A percentile compares a stretch with the other conserved stretches of the same genome.
Conservation (phyloP, 2,797 vertebrate genomes). For the Sternarchorhynchus goeldii region DNA sequence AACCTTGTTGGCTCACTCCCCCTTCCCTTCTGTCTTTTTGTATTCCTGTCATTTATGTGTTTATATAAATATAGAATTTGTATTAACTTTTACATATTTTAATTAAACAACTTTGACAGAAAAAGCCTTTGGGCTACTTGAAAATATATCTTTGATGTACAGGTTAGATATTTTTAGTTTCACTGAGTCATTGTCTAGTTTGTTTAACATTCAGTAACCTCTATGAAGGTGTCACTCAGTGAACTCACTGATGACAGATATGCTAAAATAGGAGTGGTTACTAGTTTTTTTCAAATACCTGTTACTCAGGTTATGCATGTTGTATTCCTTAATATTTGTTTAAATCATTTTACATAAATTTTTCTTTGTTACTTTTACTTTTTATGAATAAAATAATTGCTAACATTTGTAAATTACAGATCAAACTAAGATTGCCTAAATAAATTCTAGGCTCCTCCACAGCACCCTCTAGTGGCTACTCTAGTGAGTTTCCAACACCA, state of each 20-base stretch:
- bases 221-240: slow-evolving; percentile 13
- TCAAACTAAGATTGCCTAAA: neutral
- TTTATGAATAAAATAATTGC: too few species aligned
- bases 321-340: neutral
- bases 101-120: neutral
- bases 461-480: slow-evolving; percentile 52
- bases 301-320: neutral
- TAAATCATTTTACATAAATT: neutral
- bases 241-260: slow-evolving; percentile 11
- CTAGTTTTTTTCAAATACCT: slow-evolving; percentile 2
- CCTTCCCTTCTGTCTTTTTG: neutral
- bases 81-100: neutral
- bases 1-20: slow-evolving; percentile 13
- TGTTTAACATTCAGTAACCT: neutral
- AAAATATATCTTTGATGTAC: slow-evolving; percentile 8
- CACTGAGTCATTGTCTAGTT: slow-evolving; percentile 6
- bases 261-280: neutral
- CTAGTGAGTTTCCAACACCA: slow-evolving; percentile 55
- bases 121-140: neutral
- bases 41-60: neutral
- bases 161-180: slow-evolving; percentile 17
- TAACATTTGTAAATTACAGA: too few species aligned
- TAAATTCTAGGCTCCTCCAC: slow-evolving; percentile 52
- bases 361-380: too few species aligned
- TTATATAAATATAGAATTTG: neutral